phyloP scores from a whole-genome alignment of 2,797 vertebrate species.

The Petrocephalus sullivani region DNA sequence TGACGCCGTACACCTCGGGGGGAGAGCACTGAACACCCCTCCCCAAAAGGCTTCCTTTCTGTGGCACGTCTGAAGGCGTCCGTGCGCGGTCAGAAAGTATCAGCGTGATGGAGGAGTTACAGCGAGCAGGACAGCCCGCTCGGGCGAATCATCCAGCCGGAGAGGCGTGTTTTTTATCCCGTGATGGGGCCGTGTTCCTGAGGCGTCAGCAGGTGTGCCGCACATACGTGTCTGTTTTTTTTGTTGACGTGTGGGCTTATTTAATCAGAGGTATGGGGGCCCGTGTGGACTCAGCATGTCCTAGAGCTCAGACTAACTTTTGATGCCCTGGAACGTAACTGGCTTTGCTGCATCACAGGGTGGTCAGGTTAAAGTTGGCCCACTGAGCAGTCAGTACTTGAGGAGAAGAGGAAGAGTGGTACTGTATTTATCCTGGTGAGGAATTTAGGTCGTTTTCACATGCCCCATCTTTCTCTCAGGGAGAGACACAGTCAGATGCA shows the following conservation, averaged over 20 bases:
- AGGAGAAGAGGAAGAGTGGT: neutral
- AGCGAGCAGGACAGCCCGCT: neutral
- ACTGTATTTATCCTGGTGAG: neutral
- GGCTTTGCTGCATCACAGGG: neutral
- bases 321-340: neutral
- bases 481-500: neutral
- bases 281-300: neutral
- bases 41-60: neutral
- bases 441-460: neutral
- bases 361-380: neutral
- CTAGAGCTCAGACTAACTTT: neutral
- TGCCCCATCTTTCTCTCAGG: neutral
- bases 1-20: constrained; percentile 55
- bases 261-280: neutral
- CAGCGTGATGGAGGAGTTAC: neutral
- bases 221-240: neutral
- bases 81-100: neutral
- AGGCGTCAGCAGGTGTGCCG: neutral
- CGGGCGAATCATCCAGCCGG: neutral
- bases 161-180: neutral
- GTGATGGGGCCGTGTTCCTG: neutral
- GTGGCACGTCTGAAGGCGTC: neutral
- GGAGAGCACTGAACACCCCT: neutral
- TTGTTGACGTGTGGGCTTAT: neutral
- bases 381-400: neutral